A percentile compares a stretch with the other conserved stretches of the same genome.
Evolutionary conservation across 2,797 vertebrate genomes (phyloP).

Genomic region (Falco berigora): DNA sequence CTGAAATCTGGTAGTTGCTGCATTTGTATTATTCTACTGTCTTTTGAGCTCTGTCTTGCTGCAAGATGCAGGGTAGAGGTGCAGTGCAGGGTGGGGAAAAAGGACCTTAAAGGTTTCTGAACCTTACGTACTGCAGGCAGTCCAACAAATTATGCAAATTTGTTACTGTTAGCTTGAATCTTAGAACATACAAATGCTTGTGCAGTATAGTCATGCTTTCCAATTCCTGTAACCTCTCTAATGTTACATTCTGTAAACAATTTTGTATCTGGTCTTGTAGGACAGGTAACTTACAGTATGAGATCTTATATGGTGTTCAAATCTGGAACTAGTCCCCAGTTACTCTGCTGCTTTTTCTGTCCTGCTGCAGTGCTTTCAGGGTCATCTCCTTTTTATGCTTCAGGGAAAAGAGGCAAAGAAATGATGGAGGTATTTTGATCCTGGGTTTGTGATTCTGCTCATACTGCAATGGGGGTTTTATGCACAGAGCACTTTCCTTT

Average conservation of each 20-base stretch:
- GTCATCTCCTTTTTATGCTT: neutral
- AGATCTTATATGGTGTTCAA: neutral
- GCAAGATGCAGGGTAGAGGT: neutral
- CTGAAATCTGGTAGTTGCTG: neutral
- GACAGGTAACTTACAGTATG: neutral
- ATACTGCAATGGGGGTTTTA: neutral
- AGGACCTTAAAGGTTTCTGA: neutral
- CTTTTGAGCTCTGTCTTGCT: neutral
- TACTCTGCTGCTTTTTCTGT: neutral
- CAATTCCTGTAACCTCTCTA: neutral
- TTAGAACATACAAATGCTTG: neutral
- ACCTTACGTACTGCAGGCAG: neutral
- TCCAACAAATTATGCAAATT: neutral
- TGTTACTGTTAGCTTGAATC: neutral
- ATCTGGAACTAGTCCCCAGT: neutral
- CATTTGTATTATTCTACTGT: neutral
- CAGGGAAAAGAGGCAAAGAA: neutral
- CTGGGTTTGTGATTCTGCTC: neutral
- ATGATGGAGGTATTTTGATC: neutral
- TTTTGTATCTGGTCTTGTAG: neutral
- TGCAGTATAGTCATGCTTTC: neutral
- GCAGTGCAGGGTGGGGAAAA: neutral
- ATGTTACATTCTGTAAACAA: neutral
- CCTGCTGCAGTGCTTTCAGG: neutral
- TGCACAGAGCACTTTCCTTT: neutral